A percentile compares a stretch with the other conserved stretches of the same genome.
Evolutionary conservation across 2,113 vertebrate species (phyloP).

Genomic region (Calonectris borealis): DNA sequence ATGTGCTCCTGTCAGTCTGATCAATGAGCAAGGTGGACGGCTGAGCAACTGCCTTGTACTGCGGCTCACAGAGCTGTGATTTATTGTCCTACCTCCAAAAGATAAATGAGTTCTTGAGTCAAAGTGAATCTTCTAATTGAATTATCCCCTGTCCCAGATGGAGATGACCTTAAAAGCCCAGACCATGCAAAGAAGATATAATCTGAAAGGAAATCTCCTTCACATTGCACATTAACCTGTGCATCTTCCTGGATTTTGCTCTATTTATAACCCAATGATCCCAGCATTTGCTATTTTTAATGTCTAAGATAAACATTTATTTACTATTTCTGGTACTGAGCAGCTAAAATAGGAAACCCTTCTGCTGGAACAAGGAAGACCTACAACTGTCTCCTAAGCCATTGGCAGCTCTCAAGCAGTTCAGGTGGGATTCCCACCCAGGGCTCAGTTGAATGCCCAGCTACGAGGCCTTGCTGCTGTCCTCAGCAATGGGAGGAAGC

Average conservation of each 20-base stretch:
- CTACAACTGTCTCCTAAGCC: background rate
- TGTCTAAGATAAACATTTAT: background rate
- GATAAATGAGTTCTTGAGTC: background rate
- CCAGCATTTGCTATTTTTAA: background rate
- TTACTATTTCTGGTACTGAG: background rate
- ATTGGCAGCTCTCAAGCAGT: background rate
- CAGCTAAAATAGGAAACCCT: background rate
- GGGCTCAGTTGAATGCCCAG: background rate
- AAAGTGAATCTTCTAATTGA: background rate
- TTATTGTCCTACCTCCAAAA: background rate
- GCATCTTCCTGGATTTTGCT: background rate
- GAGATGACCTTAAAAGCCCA: background rate
- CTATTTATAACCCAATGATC: background rate
- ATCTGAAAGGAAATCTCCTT: background rate
- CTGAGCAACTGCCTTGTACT: background rate
- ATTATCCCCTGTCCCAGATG: background rate
- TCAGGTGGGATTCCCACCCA: background rate
- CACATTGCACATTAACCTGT: background rate
- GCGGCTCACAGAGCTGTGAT: background rate
- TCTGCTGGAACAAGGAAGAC: background rate
- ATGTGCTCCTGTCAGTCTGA: background rate
- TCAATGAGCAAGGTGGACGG: background rate
- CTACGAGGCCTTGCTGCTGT: background rate
- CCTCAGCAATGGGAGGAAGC: background rate
- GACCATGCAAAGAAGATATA: background rate